These are phyloP conservation scores for Kradibia gibbosae DNA, from an alignment of 1,140 invertebrate species.

Conservation along the genomic window DNA sequence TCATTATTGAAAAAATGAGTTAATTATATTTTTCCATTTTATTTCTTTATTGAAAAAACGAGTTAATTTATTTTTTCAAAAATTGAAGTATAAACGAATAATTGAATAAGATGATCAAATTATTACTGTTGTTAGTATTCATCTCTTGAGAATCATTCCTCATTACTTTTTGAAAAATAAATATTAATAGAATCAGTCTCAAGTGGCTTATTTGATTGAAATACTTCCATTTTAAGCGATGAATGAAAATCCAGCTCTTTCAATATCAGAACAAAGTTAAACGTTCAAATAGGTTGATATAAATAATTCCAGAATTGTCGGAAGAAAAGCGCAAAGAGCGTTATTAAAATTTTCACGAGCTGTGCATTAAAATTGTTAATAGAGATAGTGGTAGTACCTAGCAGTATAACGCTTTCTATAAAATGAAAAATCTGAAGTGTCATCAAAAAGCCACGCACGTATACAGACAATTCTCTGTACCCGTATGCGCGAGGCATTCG, in stretches of 20 bases:
- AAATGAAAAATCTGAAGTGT: slow-evolving; percentile 1
- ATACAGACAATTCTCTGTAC: neutral
- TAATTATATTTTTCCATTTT: too few species aligned
- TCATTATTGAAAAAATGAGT: too few species aligned
- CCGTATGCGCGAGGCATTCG: neutral
- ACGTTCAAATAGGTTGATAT: neutral
- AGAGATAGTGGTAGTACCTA: neutral
- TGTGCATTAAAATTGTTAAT: slow-evolving; percentile 13
- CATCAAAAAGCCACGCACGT: slow-evolving; percentile 3
- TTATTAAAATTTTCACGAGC: slow-evolving; percentile 19
- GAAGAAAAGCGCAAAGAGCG: slow-evolving; percentile 12
- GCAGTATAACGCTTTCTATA: neutral
- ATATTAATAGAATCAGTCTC: neutral
- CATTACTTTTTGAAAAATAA: neutral
- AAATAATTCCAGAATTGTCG: neutral
- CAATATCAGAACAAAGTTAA: neutral
- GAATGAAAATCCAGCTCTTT: neutral
- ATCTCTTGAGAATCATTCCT: neutral
- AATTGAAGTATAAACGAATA: neutral
- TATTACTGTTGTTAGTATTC: neutral
- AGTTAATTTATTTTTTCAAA: too few species aligned
- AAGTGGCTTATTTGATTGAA: neutral
- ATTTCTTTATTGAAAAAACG: too few species aligned
- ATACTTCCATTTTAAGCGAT: neutral
- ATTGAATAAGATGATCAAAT: neutral